Base-by-base conservation (phyloP, 1,140 invertebrate species). In the Heliconius nattereri region DNA sequence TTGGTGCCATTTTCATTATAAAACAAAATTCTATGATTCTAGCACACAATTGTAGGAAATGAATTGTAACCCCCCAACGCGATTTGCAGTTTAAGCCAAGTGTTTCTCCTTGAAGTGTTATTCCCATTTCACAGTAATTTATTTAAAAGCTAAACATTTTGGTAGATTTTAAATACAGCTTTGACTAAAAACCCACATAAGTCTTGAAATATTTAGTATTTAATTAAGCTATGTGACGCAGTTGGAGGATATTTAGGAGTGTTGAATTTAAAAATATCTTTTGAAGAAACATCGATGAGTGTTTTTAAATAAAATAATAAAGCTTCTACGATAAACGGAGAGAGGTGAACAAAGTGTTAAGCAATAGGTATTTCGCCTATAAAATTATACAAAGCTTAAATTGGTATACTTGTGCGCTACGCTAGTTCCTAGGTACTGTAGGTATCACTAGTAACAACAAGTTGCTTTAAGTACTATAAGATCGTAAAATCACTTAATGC, bases 41-140 rank as follows among this genome's bases (percentile, higher is more conserved):
- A 57, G 71, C 57, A 75, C 78, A 70, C 78, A 75, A 79, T 79
- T 70, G 73, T 75, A 66, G 57, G n/a, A 60, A 79, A 75, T 74
- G 60, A 66, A 66, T 13, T 60, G 70, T 78, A 66, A 54, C 60
- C 60, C 23, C 23, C 57, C 37, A 79, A 79, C 57, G 57, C 57
- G 49, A 75, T 70, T 79, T 79, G 40, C 66, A 49, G 75, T 71
- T 40, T 77, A 29, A 66, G 60, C 60, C 60, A 19, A 66, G 60
- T 66, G 13, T 6, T 66, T 29, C 23, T 66, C 16, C 60, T 66
- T 66, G 11, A 60, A 8, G n/a, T 60, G 54, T 60, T 60, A 60
- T 23, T 60, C 54, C 7, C 54, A 60, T n/a, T 60, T 60, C 54
- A 23, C n/a, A 60, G 54, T 66, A 29, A 66, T 26, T 29, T 66